phyloP scores from a whole-genome alignment of 2,888 invertebrate species.

The Lycophotia porphyrea region DNA sequence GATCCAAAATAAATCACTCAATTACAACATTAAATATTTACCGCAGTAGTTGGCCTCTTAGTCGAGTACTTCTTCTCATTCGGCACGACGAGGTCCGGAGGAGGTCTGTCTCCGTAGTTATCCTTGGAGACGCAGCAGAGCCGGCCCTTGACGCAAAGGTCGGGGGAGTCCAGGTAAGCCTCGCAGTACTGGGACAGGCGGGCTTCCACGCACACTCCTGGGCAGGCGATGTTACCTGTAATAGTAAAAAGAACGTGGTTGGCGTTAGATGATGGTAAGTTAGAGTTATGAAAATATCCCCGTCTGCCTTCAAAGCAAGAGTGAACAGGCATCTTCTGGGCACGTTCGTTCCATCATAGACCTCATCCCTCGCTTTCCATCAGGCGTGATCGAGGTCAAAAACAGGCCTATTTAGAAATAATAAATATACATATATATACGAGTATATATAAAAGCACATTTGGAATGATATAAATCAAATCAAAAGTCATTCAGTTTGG shows the following conservation, averaged over 20 bases:
- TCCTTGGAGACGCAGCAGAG: conserved; percentile 96
- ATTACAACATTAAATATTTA: conserved; percentile 61
- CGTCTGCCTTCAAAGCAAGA: too few species aligned
- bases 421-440: too few species aligned
- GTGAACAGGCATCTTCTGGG: too few species aligned
- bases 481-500: neutral
- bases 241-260: conserved; percentile 27
- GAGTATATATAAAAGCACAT: neutral
- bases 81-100: conserved; percentile 93
- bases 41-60: conserved; percentile 83
- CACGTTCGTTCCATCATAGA: too few species aligned
- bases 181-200: conserved; percentile 96
- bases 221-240: conserved; percentile 91
- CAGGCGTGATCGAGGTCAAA: too few species aligned
- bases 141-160: conserved; percentile 93
- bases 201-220: conserved; percentile 96
- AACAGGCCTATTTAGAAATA: too few species aligned
- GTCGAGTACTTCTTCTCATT: conserved; percentile 85
- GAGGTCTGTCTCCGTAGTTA: conserved; percentile 92
- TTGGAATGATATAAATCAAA: neutral
- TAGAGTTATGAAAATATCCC: neutral
- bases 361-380: too few species aligned
- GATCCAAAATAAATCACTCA: neutral
- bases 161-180: conserved; percentile 93
- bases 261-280: neutral